Conservation (phyloP, 1,140 invertebrate species). For the Geopemphigus sp. region DNA sequence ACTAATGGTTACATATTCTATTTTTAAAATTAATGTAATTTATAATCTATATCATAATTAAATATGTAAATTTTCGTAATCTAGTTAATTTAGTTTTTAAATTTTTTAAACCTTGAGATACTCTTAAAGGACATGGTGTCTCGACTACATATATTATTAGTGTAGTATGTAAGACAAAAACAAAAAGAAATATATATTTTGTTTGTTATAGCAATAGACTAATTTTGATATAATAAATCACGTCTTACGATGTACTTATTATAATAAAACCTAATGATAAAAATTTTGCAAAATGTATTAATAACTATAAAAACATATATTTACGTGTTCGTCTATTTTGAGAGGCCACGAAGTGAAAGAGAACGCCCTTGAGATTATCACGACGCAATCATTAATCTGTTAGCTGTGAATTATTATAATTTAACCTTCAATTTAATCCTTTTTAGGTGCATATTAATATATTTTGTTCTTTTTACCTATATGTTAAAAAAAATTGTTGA, state of each 20-base stretch:
- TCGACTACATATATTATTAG: neutral
- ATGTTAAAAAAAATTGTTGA: no score
- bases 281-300: neutral
- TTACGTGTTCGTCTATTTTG: neutral
- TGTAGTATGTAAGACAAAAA: neutral
- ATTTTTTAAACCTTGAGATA: neutral
- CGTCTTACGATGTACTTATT: neutral
- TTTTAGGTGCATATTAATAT: slow-evolving; percentile 7
- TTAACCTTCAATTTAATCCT: slow-evolving; percentile 3
- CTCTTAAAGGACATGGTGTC: neutral
- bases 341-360: slow-evolving; percentile 8
- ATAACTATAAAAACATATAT: neutral
- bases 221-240: neutral
- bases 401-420: neutral
- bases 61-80: neutral
- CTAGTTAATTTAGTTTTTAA: neutral
- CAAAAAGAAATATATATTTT: neutral
- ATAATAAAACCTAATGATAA: neutral
- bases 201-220: neutral
- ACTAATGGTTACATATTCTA: no score
- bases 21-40: no score
- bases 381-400: neutral
- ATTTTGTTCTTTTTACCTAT: neutral
- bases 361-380: neutral
- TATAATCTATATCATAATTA: neutral